Percentiles rank a stretch among this genome's conserved stretches.
These are phyloP conservation scores for Corapipo altera DNA, from an alignment of 2,113 vertebrate genomes.

Conservation along the genomic window DNA sequence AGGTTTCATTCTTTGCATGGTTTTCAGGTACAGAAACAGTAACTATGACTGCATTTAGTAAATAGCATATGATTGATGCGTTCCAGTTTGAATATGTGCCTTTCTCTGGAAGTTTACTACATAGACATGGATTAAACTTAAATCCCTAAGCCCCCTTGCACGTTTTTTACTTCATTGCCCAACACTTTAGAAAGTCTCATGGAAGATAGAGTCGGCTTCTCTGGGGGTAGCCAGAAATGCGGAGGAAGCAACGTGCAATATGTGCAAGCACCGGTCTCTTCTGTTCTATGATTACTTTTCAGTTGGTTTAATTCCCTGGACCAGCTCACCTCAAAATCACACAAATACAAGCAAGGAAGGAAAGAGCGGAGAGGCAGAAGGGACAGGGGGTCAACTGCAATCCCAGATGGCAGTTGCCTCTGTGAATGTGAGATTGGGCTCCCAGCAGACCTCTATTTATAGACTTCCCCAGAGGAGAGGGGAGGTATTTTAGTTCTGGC, in stretches of 20 bases:
- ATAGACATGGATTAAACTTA: background rate
- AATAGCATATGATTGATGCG: background rate
- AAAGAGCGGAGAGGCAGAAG: background rate
- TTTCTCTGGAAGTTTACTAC: background rate
- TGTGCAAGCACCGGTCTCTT: background rate
- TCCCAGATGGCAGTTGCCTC: background rate
- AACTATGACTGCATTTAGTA: background rate
- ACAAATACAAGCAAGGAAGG: background rate
- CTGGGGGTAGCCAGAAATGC: background rate
- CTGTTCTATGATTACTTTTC: background rate
- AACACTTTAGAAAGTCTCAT: background rate
- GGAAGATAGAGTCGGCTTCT: background rate
- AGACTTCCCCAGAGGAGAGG: background rate
- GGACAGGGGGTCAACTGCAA: background rate
- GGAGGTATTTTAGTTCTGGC: background rate
- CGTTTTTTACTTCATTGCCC: background rate
- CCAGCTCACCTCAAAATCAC: background rate
- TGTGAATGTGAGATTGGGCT: fast-evolving
- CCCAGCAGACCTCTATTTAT: background rate
- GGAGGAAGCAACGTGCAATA: background rate
- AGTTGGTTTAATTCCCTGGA: background rate
- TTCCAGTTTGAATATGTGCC: background rate
- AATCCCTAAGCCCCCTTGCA: background rate
- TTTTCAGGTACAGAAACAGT: background rate
- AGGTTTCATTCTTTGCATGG: background rate